Evolutionary conservation across 2,888 invertebrate genomes (phyloP), one percentile per base, ranked within the genome.

Genomic region (Cheilosia grossa): DNA sequence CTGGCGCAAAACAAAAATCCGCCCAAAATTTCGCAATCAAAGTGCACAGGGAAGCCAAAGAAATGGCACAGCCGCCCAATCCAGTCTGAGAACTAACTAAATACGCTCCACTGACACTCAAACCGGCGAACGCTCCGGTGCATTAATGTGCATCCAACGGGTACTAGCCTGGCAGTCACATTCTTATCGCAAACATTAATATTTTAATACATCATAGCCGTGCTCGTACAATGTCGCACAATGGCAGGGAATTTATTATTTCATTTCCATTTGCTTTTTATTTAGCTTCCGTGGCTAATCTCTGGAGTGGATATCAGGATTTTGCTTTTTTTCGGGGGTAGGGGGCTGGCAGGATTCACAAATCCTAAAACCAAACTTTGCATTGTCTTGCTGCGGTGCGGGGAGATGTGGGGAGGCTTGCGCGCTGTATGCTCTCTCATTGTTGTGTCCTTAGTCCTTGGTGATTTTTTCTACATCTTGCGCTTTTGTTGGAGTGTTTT

Each of bases 221-320:
- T 37, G 33, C 33, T 33, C 33, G 33, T 33, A 86, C 82, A 82
- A 86, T 75, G 83, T 83, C 83, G 79, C 51, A 86, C 86, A 86
- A 82, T 86, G 82, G 77, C 63, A 82, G 77, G 77, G 86, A 73
- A 86, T 86, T 82, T 86, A 82, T 86, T 86, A 86, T 86, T 86
- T 86, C 82, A 86, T 86, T 86, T 86, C 82, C 86, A 82, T 82
- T 81, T 86, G 77, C 77, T 82, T 86, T 86, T 82, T 86, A 82
- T 82, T 78, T 86, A 82, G 82, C 82, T 82, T 86, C 86, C 77
- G 81, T 86, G 73, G 86, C 86, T 86, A 86, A 86, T 86, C 86
- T 86, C 82, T 82, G 86, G 64, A 86, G 86, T 82, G 81, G 86
- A 86, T 81, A 78, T 59, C 49, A 17, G 21, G 54, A n/a, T 24